Percentiles rank a stretch among this genome's conserved stretches.
phyloP scores from a whole-genome alignment of 2,888 invertebrate species.

The Zhengitettix transpicula region DNA sequence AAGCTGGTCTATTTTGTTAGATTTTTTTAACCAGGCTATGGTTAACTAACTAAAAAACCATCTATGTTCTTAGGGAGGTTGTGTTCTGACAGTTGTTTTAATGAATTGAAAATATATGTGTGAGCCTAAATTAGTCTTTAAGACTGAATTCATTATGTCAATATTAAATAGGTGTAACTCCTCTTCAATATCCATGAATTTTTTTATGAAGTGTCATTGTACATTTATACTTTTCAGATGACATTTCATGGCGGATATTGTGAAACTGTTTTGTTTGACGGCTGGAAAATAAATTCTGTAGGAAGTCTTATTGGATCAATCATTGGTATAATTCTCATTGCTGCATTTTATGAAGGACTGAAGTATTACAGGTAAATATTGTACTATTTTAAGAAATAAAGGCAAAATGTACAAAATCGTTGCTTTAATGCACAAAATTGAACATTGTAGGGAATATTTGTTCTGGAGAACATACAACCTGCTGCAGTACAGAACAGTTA shows the following conservation, averaged over 20 bases:
- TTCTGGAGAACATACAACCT: conserved; percentile 78
- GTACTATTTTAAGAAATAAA: not conserved
- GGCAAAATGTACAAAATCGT: not conserved
- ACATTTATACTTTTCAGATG: conserved; percentile 24
- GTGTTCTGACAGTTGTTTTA: too few species aligned
- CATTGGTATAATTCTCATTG: conserved; percentile 80
- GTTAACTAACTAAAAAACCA: too few species aligned
- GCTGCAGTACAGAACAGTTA: conserved; percentile 68
- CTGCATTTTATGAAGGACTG: conserved; percentile 86
- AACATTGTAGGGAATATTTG: conserved; percentile 46
- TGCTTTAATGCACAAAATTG: not conserved
- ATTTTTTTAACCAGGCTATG: too few species aligned
- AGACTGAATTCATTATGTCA: too few species aligned
- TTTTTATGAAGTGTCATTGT: too few species aligned
- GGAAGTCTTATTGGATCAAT: conserved; percentile 78
- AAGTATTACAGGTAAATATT: conserved; percentile 58
- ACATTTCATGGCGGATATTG: conserved; percentile 66
- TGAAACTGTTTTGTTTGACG: conserved; percentile 64
- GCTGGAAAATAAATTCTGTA: conserved; percentile 58
- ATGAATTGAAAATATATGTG: too few species aligned
- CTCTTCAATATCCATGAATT: too few species aligned
- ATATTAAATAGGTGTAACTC: too few species aligned
- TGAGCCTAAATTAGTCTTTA: too few species aligned
- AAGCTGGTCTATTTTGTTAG: too few species aligned
- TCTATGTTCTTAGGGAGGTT: too few species aligned